Base-by-base conservation (phyloP, 53 echinoderm and acorn worm species). In the Patiria pectinifera region DNA sequence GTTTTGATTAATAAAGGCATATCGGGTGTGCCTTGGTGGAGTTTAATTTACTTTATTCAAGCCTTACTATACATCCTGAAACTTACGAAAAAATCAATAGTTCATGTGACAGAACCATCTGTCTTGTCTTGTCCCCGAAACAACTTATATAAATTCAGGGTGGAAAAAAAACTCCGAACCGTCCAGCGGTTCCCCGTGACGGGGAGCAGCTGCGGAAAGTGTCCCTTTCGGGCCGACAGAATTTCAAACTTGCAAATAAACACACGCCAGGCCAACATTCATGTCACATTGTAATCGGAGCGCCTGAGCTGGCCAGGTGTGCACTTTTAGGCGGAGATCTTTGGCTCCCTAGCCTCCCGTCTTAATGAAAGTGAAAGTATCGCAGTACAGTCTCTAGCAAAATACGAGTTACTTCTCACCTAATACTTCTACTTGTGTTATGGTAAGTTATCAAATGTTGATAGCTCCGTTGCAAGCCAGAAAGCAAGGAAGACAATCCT, bases 241-340 rank as follows among this genome's bases (percentile, higher is more conserved):
- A 75, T 86, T 86, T 75, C 53, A 86, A 86, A 72, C 86, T 71
- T 85, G 85, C 85, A 48, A 85, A 85, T 47, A 74, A 86, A 86
- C 72, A 86, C n/a, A 74, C 75, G 5, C 47, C 45, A 76, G 80
- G 15, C 16, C 4, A 26, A 45, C 60, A 48, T 35, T 25, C 45
- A 63, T 61, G 79, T 89, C n/a, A 53, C 25, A 3, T 62, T 77
- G 77, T 77, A 77, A 87, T 43, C 76, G 78, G 59, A 87, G 78
- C 35, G 59, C 10, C 35, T 25, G 43, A 59, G 13, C 58, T 6
- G 71, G 62, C 76, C 87, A 77, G 87, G 87, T 87, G 87, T 77
- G 77, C 78, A 87, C 58, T 77, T 78, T 5, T 66, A 18, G 12
- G 19, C 3, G 66, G 66, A 66, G 12, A 66, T 14, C 3, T 2